Base-by-base conservation (phyloP, 2,888 invertebrate genomes). In the Parthenolecanium corni region DNA sequence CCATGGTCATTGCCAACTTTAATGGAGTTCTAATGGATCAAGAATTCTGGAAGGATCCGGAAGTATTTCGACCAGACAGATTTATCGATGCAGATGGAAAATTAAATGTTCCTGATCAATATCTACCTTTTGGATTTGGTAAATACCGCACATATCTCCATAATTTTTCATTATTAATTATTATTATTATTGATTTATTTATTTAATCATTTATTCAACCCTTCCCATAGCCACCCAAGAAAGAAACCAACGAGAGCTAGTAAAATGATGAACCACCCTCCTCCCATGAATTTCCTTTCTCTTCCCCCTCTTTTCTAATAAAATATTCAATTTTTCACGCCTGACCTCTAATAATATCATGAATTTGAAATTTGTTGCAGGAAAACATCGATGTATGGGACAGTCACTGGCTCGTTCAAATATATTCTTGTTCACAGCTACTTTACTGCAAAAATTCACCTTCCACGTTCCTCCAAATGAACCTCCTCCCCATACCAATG, bases 381-480 rank as follows among this genome's bases (percentile, higher is more conserved):
- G 77, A 0, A 85, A 83, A 68, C 86, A 85, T 71, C 81, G 89
- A 57, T 90, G 90, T 70, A 81, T 89, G 81, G 90, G 89, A 0
- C 89, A 90, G 70, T 78, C 82, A 1, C 73, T 89, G 66, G 85
- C 85, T 0, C 83, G 83, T 69, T 85, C 86, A 68, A 89, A 86
- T 70, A 78, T 89, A 56, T 90, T 89, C 70, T 72, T 88, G 36
- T 85, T 89, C 69, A 82, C 81, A 0, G 81, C 87, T 0, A 78
- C 83, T 0, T 75, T 89, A 68, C 74, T 90, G 68, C 89, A 89
- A 73, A 80, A 78, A 68, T 89, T 85, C 68, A 79, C 79, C 3
- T 83, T 90, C 70, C 72, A 79, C 1, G 75, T 82, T 0, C 79
- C 80, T 1, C 82, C 84, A 0, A 85, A 82, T 0, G 79, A 82